Conservation (phyloP, 2,797 vertebrate genomes). For the Sebastes trivittatus region DNA sequence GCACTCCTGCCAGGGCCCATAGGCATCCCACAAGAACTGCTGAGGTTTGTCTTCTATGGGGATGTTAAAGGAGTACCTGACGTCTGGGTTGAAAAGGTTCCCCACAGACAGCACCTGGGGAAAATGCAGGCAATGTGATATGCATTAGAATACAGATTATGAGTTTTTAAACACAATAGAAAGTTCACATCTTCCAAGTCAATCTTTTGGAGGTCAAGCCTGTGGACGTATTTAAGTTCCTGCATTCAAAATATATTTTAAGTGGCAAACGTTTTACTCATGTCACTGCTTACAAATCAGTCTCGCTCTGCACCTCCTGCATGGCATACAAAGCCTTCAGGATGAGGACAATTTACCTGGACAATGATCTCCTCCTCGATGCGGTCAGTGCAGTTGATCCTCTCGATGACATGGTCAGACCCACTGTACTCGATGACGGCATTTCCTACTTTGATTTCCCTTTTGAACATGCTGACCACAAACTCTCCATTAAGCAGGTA, state of each 20-base stretch:
- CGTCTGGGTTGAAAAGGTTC: slow-evolving; percentile 94
- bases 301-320: neutral
- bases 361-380: slow-evolving; percentile 94
- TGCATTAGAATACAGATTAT: neutral
- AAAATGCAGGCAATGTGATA: slow-evolving; percentile 17
- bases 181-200: neutral
- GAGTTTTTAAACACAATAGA: neutral
- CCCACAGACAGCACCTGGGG: slow-evolving; percentile 94
- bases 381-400: slow-evolving; percentile 96
- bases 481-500: slow-evolving; percentile 98
- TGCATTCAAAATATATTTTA: neutral
- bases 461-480: slow-evolving; percentile 99
- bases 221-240: neutral
- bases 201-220: neutral
- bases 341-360: slow-evolving; percentile 84
- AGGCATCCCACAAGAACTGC: slow-evolving; percentile 94
- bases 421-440: slow-evolving; percentile 95
- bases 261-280: neutral
- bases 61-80: slow-evolving; percentile 96
- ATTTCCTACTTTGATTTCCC: slow-evolving; percentile 95
- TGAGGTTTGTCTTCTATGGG: slow-evolving; percentile 96
- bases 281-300: neutral
- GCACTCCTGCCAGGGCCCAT: slow-evolving; percentile 96
- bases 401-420: slow-evolving; percentile 93
- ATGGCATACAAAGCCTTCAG: neutral